A percentile compares a stretch with the other conserved stretches of the same genome.
Evolutionary conservation across 2,113 vertebrate genomes (phyloP).

Genomic region (Cairina moschata): DNA sequence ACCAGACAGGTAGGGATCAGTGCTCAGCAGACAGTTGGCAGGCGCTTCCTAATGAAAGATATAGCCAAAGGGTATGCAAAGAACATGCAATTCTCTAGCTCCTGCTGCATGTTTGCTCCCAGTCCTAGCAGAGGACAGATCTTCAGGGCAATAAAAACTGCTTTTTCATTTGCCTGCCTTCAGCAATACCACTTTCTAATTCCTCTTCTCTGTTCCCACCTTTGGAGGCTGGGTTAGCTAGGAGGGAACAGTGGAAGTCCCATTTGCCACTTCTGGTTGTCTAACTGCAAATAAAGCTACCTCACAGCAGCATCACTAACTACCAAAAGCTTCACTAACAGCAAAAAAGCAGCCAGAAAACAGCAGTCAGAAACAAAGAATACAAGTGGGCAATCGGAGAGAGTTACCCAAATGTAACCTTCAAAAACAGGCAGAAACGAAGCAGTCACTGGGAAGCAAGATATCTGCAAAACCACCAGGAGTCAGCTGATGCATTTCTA

Average conservation of each 20-base stretch:
- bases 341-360: neutral
- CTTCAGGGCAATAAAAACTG: neutral
- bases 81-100: neutral
- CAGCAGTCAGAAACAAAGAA: neutral
- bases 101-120: neutral
- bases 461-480: neutral
- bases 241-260: neutral
- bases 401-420: neutral
- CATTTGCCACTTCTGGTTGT: neutral
- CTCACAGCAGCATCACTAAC: neutral
- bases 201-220: neutral
- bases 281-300: neutral
- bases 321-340: neutral
- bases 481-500: neutral
- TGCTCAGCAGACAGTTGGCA: constrained; percentile 8
- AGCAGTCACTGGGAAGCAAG: neutral
- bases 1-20: neutral
- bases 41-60: neutral
- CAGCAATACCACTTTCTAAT: neutral
- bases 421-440: constrained; percentile 11
- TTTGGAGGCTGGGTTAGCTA: neutral
- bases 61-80: neutral
- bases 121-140: neutral
- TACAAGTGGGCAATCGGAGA: neutral
- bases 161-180: constrained; percentile 8